phyloP scores from a whole-genome alignment of 2,888 invertebrate species.

The Parthenolecanium corni region DNA sequence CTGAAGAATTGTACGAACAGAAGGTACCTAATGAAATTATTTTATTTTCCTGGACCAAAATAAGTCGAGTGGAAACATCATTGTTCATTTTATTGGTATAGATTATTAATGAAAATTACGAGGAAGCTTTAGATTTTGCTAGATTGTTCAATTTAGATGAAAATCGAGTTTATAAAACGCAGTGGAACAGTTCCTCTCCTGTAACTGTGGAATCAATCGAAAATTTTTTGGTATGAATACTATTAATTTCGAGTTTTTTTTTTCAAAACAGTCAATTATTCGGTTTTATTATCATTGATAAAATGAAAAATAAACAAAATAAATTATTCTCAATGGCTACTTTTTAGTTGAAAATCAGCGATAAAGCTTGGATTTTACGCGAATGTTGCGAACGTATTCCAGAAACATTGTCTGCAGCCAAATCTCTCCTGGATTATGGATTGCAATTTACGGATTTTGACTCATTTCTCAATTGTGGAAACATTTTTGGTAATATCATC shows the following conservation, averaged over 20 bases:
- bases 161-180: conserved; percentile 66
- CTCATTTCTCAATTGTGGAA: conserved; percentile 32
- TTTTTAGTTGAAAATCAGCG: conserved; percentile 56
- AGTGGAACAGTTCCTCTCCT: conserved; percentile 56
- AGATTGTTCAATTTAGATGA: conserved; percentile 57
- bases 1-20: conserved; percentile 11
- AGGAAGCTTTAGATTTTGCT: conserved; percentile 58
- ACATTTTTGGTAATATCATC: conserved; percentile 25
- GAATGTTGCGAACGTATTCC: conserved; percentile 66
- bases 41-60: not conserved
- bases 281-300: too few species aligned
- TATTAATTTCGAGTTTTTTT: not conserved
- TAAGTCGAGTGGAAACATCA: not conserved
- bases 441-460: conserved; percentile 54
- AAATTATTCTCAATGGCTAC: too few species aligned
- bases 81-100: conserved; percentile 33
- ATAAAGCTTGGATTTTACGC: conserved; percentile 66
- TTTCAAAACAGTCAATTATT: not conserved
- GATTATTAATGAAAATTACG: conserved; percentile 58
- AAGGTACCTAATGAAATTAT: conserved; percentile 6
- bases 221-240: conserved; percentile 51
- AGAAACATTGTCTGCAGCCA: conserved; percentile 57
- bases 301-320: conserved; percentile 3
- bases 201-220: conserved; percentile 61
- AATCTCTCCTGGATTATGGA: conserved; percentile 60